A percentile compares a stretch with the other conserved stretches of the same genome.
These are phyloP conservation scores for Dreissena rostriformis DNA, from an alignment of 1,140 invertebrate genomes.

Conservation along the genomic window DNA sequence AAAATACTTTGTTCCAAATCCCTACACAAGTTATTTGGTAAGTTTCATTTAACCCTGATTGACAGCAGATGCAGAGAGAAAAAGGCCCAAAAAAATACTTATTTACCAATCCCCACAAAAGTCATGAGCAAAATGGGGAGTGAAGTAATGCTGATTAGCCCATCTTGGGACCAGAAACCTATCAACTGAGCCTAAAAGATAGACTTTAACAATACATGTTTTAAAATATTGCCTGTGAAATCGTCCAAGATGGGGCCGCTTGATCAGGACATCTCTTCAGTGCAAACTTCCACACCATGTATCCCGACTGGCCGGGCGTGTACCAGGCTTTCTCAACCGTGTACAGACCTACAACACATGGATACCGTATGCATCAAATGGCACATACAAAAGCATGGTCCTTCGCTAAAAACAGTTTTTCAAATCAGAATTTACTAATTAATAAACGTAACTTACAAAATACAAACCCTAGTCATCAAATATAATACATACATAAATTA, in stretches of 20 bases:
- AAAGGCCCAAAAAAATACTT: too few species aligned
- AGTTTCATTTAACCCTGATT: too few species aligned
- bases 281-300: constrained; percentile 80
- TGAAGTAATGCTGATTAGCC: not conserved
- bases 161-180: not conserved
- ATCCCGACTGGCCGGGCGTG: constrained; percentile 75
- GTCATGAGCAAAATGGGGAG: not conserved
- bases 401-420: too few species aligned
- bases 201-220: too few species aligned
- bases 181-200: not conserved
- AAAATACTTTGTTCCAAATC: not conserved
- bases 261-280: constrained; percentile 74
- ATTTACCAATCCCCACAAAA: too few species aligned
- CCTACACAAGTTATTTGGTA: not conserved
- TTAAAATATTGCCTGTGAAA: constrained; percentile 54
- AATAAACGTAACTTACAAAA: too few species aligned
- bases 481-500: too few species aligned
- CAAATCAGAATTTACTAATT: too few species aligned
- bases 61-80: too few species aligned
- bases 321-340: constrained; percentile 79
- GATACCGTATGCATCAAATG: too few species aligned
- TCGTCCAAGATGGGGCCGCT: constrained; percentile 75
- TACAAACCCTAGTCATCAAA: too few species aligned
- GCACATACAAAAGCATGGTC: too few species aligned
- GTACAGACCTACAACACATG: constrained; percentile 73